A percentile compares a stretch with the other conserved stretches of the same genome.
These are phyloP conservation scores for Rhea pennata DNA, from an alignment of 2,113 vertebrate genomes.

Conservation along the genomic window DNA sequence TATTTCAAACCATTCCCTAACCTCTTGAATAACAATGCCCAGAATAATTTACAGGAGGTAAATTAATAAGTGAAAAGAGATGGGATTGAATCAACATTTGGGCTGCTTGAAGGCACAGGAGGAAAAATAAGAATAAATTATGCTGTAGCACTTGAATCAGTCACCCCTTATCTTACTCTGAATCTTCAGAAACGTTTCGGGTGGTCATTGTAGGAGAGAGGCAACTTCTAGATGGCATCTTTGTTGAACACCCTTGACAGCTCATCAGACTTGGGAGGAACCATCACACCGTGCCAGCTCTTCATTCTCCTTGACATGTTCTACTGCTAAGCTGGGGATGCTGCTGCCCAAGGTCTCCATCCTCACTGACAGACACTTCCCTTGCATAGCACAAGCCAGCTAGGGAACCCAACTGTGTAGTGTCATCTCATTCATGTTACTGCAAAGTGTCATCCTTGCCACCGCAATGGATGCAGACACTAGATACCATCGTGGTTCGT, in stretches of 20 bases:
- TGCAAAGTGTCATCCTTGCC: neutral
- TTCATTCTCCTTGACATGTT: accelerated
- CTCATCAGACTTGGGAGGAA: neutral
- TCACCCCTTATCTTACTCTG: neutral
- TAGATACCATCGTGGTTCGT: neutral
- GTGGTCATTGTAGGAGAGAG: neutral
- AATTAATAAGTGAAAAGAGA: neutral
- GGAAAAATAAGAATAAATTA: neutral
- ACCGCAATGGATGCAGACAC: neutral
- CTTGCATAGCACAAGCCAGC: neutral
- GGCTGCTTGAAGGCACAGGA: neutral
- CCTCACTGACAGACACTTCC: neutral
- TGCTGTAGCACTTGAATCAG: neutral
- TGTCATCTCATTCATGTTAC: accelerated
- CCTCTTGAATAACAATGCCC: neutral
- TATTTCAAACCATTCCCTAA: neutral
- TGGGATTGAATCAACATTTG: neutral
- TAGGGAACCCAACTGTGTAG: neutral
- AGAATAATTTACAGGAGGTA: neutral
- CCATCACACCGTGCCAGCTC: neutral
- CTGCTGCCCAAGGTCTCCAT: too few species aligned
- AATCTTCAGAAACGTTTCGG: neutral
- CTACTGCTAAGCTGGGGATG: too few species aligned
- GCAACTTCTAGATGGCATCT: neutral
- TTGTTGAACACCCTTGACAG: neutral